Conservation (phyloP, 2,113 vertebrate species). For the Zapornia atra region DNA sequence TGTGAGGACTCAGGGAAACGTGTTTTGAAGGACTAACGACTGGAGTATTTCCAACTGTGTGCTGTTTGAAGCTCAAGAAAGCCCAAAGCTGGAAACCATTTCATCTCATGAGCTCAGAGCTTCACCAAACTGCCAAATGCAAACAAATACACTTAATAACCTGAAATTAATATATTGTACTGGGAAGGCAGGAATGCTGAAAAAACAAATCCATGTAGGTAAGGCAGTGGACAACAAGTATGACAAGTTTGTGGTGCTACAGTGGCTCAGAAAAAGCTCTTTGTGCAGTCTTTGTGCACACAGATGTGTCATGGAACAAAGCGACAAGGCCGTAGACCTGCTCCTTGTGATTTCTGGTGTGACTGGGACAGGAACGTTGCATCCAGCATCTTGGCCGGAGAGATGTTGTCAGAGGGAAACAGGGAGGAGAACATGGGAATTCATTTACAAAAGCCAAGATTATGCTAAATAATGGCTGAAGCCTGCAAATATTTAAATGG, state of each 20-base stretch:
- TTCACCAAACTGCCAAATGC: conserved; percentile 45
- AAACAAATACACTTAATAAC: conserved; percentile 67
- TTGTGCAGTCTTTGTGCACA: neutral
- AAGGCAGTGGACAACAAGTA: conserved; percentile 50
- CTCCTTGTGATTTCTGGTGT: neutral
- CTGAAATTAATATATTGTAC: conserved; percentile 61
- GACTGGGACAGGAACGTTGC: neutral
- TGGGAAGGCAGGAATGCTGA: neutral
- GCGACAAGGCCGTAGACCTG: neutral
- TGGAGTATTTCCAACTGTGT: conserved; percentile 1
- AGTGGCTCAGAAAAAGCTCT: neutral
- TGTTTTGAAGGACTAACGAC: conserved; percentile 44
- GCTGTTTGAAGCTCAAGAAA: conserved; percentile 29
- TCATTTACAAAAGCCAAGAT: neutral
- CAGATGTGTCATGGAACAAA: conserved; percentile 25
- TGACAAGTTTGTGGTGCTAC: conserved; percentile 45
- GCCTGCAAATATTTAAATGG: conserved; percentile 44
- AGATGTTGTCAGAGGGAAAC: neutral
- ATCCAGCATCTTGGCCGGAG: neutral
- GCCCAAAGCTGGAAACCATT: conserved; percentile 28
- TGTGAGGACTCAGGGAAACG: neutral
- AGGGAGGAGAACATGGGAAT: neutral
- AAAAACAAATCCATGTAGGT: conserved; percentile 32
- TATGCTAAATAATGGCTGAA: conserved; percentile 12
- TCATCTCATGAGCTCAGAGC: conserved; percentile 55